Evolutionary conservation across 2,888 invertebrate genomes (phyloP), one percentile per base, ranked within the genome.

Genomic region (Scaeva pyrastri): DNA sequence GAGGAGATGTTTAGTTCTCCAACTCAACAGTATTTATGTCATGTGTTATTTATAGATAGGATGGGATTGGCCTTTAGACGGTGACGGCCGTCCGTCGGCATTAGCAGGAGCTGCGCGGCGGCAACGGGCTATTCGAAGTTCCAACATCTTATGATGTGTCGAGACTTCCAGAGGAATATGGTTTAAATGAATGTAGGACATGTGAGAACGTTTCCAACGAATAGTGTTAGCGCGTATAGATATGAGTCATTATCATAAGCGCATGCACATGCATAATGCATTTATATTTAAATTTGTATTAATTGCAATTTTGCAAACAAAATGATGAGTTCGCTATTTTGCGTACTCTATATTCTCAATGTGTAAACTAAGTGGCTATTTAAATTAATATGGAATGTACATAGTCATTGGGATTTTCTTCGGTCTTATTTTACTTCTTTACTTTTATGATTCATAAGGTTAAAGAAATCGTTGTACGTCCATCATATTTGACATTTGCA

Each of bases 1-100:
- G 60, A 43, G 60, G 50, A 76, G 60, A 68, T 55, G 68, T 36
- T 23, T 3, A 58, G 14, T 64, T 43, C 62, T 71, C 50, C 55
- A 43, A 52, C 72, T 66, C 58, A 80, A 48, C 56, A 43, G 64
- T 71, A 77, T 82, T 74, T 74, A 86, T 86, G 86, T 86, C 86
- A 86, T 86, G 78, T 70, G 71, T 82, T 86, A 86, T 86, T 86
- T 86, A 82, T 86, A 86, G 86, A 82, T 64, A 71, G 58, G 62
- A 77, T 86, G 73, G 73, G 68, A 70, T 86, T 77, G 70, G 77
- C 77, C 73, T 66, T 66, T 19, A 23, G 60, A 76, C 45, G 45
- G 26, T 31, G 36, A 50, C 39, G 43, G 14, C 1, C 12, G 6
- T 6, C 5, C 48, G 19, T 5, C 8, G 31, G 5, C 31, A 8